phyloP scores from a whole-genome alignment of 2,113 vertebrate genomes.

The Pelmatolapia mariae region DNA sequence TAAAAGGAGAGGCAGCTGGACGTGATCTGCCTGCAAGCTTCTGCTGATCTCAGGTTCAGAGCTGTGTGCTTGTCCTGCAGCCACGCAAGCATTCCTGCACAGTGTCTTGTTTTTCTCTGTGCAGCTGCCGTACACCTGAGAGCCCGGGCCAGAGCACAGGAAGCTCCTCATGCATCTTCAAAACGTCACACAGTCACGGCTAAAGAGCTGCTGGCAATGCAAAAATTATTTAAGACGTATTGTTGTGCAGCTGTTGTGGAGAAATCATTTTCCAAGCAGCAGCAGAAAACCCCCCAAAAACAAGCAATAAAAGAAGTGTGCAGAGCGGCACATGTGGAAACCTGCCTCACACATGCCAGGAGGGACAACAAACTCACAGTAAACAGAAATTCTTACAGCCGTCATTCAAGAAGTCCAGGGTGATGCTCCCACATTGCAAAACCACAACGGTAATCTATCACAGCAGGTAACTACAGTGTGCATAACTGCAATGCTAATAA shows the following conservation, averaged over 20 bases:
- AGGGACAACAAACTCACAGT: background rate
- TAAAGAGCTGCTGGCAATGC: background rate
- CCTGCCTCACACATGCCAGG: constrained; percentile 48
- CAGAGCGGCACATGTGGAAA: constrained; percentile 51
- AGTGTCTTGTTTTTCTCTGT: background rate
- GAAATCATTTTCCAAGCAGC: background rate
- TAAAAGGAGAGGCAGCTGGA: background rate
- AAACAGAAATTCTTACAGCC: background rate
- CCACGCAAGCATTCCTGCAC: constrained; percentile 42
- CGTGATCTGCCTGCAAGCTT: background rate
- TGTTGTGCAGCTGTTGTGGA: background rate
- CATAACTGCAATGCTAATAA: background rate
- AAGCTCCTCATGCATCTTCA: background rate
- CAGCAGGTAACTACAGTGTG: background rate
- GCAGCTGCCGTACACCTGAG: background rate
- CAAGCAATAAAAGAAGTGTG: background rate
- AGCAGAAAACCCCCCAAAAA: rapidly evolving
- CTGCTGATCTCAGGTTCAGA: background rate
- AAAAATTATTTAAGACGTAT: background rate
- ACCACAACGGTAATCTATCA: background rate
- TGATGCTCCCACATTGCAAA: background rate
- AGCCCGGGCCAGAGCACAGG: background rate
- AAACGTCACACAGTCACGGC: background rate
- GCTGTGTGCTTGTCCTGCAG: background rate
- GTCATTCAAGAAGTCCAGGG: background rate